These are phyloP conservation scores for Progne subis DNA, from an alignment of 2,113 vertebrate species.

Conservation along the genomic window DNA sequence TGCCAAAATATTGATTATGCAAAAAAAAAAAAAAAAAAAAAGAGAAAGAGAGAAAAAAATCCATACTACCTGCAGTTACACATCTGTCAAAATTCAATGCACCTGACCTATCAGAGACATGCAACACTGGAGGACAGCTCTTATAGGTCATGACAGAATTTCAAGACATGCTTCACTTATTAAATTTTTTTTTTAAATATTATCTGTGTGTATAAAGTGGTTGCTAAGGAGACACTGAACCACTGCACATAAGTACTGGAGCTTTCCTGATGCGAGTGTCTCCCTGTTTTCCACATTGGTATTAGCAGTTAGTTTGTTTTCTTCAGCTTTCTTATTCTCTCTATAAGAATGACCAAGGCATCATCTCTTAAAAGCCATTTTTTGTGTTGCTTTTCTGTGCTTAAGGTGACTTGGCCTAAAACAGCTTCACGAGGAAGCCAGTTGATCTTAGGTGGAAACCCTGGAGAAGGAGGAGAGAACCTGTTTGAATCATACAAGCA, in stretches of 20 bases:
- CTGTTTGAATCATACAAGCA: background rate
- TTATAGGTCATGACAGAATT: background rate
- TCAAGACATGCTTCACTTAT: background rate
- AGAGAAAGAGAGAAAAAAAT: background rate
- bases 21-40: background rate
- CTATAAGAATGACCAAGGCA: background rate
- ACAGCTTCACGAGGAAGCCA: background rate
- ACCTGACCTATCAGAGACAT: background rate
- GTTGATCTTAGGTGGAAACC: background rate
- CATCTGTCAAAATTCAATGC: background rate
- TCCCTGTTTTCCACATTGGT: background rate
- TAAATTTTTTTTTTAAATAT: background rate
- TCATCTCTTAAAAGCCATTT: background rate
- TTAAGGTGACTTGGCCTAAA: background rate
- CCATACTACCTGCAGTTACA: background rate
- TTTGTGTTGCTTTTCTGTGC: background rate
- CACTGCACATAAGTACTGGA: background rate
- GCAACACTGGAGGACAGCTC: background rate
- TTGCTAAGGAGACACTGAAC: background rate
- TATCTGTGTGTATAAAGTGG: background rate
- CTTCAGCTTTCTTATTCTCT: background rate
- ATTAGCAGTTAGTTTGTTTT: background rate
- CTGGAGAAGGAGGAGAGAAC: background rate
- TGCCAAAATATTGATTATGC: background rate
- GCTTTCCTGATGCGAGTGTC: background rate